phyloP scores from a whole-genome alignment of 2,888 invertebrate species.

The Drosophila infuscata region DNA sequence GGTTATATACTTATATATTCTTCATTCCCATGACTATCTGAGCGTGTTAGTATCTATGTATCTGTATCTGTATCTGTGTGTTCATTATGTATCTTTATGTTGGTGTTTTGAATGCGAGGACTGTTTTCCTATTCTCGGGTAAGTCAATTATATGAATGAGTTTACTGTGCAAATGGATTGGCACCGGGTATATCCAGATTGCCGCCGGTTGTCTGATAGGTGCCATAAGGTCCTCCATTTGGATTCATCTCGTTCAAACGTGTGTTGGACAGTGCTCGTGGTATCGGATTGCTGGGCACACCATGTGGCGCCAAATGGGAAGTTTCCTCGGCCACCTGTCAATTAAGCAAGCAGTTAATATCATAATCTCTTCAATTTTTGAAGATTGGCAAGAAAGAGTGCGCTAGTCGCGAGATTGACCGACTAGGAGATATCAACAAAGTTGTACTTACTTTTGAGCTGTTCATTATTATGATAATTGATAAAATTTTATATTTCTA shows the following conservation, averaged over 20 bases:
- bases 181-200: constrained; percentile 88
- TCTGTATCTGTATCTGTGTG: constrained; percentile 2
- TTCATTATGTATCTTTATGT: constrained; percentile 6
- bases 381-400: not conserved
- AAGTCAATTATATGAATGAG: constrained; percentile 13
- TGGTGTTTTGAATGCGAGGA: constrained; percentile 40
- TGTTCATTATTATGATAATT: not conserved
- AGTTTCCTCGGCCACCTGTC: constrained; percentile 88
- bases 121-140: constrained; percentile 20
- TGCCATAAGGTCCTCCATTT: constrained; percentile 88
- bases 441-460: constrained; percentile 1
- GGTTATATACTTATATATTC: constrained; percentile 61
- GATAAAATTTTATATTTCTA: not conserved
- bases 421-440: not conserved
- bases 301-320: constrained; percentile 97
- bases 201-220: constrained; percentile 89
- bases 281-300: constrained; percentile 96
- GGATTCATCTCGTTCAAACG: constrained; percentile 92
- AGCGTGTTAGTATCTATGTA: constrained; percentile 20
- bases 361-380: not conserved
- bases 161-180: constrained; percentile 86
- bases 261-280: constrained; percentile 93
- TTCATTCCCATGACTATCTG: constrained; percentile 32
- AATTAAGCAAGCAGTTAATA: not conserved
- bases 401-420: not conserved